phyloP scores from a whole-genome alignment of 2,113 vertebrate genomes.

The Tachysurus vachellii region DNA sequence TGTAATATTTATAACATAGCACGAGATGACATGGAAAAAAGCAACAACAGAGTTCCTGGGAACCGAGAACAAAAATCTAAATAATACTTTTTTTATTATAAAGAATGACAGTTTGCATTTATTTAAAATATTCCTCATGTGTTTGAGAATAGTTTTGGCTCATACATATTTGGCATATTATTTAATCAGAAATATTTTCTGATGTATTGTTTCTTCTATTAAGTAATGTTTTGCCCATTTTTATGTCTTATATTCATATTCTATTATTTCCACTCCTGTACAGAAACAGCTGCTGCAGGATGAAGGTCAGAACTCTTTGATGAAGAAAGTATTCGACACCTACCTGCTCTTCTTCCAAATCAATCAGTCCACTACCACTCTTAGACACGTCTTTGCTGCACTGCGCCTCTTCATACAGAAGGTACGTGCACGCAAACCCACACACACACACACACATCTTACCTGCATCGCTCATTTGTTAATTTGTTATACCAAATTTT shows the following conservation, averaged over 20 bases:
- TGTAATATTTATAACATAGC: neutral
- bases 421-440: conserved; percentile 64
- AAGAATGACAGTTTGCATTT: neutral
- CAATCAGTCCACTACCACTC: conserved; percentile 89
- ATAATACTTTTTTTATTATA: neutral
- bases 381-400: conserved; percentile 89
- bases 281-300: conserved; percentile 90
- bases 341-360: conserved; percentile 97
- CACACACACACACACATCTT: neutral
- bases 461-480: neutral
- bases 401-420: conserved; percentile 91
- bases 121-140: neutral
- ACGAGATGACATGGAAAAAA: neutral
- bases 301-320: conserved; percentile 89
- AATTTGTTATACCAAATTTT: neutral
- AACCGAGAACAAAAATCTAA: neutral
- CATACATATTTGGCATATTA: neutral
- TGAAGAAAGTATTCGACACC: conserved; percentile 97
- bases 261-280: conserved; percentile 45
- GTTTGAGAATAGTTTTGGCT: neutral
- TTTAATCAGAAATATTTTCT: neutral
- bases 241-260: no score
- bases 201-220: neutral
- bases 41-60: neutral
- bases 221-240: neutral